Evolutionary conservation across 2,113 vertebrate genomes (phyloP).

Genomic region (Myotis brandtii): DNA sequence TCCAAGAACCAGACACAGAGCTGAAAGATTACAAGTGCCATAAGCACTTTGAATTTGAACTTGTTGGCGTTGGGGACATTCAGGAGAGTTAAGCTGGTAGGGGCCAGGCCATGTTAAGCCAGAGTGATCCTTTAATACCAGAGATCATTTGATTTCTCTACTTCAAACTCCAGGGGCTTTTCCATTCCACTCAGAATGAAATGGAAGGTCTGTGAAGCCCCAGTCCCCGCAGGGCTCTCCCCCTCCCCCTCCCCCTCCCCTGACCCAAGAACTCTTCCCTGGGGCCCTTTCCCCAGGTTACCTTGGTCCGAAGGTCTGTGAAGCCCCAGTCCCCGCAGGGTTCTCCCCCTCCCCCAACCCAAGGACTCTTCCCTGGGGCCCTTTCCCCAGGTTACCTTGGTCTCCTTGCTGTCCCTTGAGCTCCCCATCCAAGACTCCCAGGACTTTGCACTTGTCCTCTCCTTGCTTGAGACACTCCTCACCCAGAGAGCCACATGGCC

Average conservation of each 20-base stretch:
- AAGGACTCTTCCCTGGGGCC: background rate
- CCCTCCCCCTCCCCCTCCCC: too few relatives aligned
- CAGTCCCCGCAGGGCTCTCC: too few relatives aligned
- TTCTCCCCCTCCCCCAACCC: background rate
- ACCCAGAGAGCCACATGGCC: accelerated
- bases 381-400: background rate
- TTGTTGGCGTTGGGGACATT: background rate
- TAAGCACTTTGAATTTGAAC: background rate
- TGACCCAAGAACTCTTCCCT: accelerated
- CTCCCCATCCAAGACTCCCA: background rate
- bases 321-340: background rate
- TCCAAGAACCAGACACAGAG: background rate
- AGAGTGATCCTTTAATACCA: background rate
- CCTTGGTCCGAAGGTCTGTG: background rate
- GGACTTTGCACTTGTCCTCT: background rate
- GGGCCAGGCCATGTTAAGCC: background rate
- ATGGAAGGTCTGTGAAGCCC: background rate
- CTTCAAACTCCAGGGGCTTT: background rate
- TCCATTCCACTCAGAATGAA: background rate
- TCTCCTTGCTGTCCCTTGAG: background rate
- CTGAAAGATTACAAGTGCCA: accelerated
- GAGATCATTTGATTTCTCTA: background rate
- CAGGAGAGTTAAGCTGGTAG: background rate
- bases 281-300: background rate
- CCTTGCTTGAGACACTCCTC: background rate